phyloP scores from a whole-genome alignment of 1,140 invertebrate genomes.

The Cydia pomonella region DNA sequence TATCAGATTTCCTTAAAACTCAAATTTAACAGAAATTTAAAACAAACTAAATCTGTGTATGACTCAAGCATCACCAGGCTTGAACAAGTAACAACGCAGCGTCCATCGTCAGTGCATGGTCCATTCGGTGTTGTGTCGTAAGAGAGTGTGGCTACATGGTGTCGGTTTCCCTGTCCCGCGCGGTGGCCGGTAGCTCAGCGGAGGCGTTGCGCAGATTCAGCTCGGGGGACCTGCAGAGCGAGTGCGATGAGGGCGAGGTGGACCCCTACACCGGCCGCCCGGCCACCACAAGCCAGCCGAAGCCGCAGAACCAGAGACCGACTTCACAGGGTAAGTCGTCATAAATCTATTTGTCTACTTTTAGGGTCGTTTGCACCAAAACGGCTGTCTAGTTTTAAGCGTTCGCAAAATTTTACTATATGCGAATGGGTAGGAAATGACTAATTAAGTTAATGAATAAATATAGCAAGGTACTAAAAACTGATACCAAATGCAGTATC shows the following conservation, averaged over 20 bases:
- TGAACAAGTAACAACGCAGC: conserved; percentile 41
- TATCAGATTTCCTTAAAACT: no score
- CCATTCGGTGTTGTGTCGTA: conserved; percentile 51
- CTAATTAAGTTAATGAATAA: no score
- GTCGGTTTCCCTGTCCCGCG: conserved; percentile 57
- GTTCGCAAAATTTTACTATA: no score
- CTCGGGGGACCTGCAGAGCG: conserved; percentile 94
- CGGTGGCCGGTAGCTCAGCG: conserved; percentile 71
- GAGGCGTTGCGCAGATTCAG: conserved; percentile 88
- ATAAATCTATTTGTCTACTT: background rate
- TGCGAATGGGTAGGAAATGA: no score
- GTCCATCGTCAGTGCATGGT: conserved; percentile 66
- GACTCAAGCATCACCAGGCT: background rate
- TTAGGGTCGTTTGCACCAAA: no score
- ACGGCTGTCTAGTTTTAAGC: no score
- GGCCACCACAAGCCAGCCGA: conserved; percentile 79
- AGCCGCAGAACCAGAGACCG: conserved; percentile 74
- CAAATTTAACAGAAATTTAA: no score
- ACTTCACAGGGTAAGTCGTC: conserved; percentile 63
- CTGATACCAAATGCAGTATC: no score
- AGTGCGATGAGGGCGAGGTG: conserved; percentile 90
- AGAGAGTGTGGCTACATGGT: conserved; percentile 73
- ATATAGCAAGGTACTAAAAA: no score
- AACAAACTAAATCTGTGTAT: background rate
- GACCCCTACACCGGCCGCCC: conserved; percentile 82